Evolutionary conservation across 2,797 vertebrate species (phyloP).

Genomic region (Zenarchopterus dispar): DNA sequence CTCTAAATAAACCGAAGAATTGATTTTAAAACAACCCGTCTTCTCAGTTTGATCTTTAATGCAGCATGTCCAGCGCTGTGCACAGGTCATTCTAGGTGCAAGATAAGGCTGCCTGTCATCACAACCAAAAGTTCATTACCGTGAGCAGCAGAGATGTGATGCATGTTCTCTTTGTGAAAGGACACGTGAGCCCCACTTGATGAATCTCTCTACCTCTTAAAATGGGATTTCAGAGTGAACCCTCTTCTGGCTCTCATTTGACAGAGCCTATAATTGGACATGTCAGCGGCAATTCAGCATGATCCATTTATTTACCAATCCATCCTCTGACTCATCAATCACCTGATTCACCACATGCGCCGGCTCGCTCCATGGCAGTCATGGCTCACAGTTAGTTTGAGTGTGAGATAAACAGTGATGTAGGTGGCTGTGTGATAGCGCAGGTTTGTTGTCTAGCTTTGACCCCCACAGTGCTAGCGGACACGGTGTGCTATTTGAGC

Average conservation of each 20-base stretch:
- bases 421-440: conserved; percentile 33
- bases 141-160: conserved; percentile 48
- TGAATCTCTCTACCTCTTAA: conserved; percentile 74
- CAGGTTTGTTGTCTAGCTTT: conserved; percentile 54
- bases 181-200: conserved; percentile 66
- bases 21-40: background rate
- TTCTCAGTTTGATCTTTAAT: conserved; percentile 17
- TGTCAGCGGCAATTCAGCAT: conserved; percentile 84
- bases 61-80: background rate
- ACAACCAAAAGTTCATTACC: conserved; percentile 57
- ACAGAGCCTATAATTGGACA: conserved; percentile 82
- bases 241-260: conserved; percentile 72
- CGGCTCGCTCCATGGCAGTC: conserved; percentile 22
- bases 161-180: conserved; percentile 47
- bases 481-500: conserved; percentile 73
- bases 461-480: conserved; percentile 58
- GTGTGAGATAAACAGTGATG: conserved; percentile 32
- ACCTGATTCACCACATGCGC: conserved; percentile 54
- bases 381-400: conserved; percentile 25
- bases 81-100: conserved; percentile 25
- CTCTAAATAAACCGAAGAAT: background rate
- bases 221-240: conserved; percentile 73
- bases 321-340: conserved; percentile 76
- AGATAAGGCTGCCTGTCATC: conserved; percentile 29
- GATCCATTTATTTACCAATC: conserved; percentile 85